Evolutionary conservation across 2,113 vertebrate genomes (phyloP), one percentile per base, ranked within the genome.

Genomic region (Epinephelus fuscoguttatus): DNA sequence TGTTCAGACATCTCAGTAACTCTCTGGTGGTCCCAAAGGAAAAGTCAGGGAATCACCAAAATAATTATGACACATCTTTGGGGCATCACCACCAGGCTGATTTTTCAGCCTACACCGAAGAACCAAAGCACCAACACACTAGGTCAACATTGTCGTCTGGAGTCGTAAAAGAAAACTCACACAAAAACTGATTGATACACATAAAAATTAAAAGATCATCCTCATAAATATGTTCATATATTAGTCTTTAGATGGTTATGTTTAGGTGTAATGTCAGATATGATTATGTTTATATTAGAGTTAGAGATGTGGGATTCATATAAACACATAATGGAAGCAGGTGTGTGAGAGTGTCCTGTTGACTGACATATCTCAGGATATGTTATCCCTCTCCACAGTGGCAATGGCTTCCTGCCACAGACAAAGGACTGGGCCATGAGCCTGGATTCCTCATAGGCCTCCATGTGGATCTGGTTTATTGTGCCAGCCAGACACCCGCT

Each of bases 341-440:
- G 63, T 83, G 78, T 53, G n/a, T 33, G 33, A 30, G 1, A 12
- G 23, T 4, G 21, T 49, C n/a, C 14, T 60, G 62, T 40, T 70
- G 56, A 45, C 62, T 50, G 67, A 59, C 62, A 33, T 50, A 50
- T 59, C 56, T 60, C 68, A 74, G 74, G 60, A 80, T 57, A 25
- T 57, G 27, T 60, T 56, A 17, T 69, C 62, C 63, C 30, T 50
- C 12, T 18, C 19, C 45, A 50, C n/a, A 64, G 30, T 59, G 30
- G 1, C 2, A 9, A 33, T 60, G 76, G 47, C 72, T 89, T 89
- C 85, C 78, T 72, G 71, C 21, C 33, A 19, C 64, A 60, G 49
- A 84, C 81, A 81, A 82, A 91, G 71, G 62, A 25, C 75, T n/a
- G 69, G 75, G 53, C 82, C 53, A 6, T 57, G 67, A 62, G 82